Evolutionary conservation across 1,140 invertebrate species (phyloP), one percentile per base, ranked within the genome.

Genomic region (Zaprionus capensis): DNA sequence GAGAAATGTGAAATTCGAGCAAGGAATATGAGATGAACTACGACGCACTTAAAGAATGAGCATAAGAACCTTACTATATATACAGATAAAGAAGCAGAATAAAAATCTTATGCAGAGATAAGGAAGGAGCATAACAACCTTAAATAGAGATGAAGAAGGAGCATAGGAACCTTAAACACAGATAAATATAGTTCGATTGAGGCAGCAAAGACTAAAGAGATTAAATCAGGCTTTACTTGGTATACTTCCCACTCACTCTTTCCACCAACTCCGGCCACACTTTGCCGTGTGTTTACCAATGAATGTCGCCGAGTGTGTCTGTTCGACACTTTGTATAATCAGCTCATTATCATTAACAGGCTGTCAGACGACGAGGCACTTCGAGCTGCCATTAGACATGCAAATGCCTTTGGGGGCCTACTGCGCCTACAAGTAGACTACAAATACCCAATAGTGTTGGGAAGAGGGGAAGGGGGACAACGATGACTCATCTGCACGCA

Each of bases 301-400:
- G 26, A 28, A 28, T 56, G 17, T 56, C 15, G 1, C 26, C 3
- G 28, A 31, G 28, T 20, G 11, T 58, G 15, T 58, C 24, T 34
- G n/a, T n/a, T 22, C 57, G 53, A 67, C 65, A 57, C 51, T 75
- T 64, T 64, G 73, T 71, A 76, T 76, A 76, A 76, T 76, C 61
- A 71, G 59, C 61, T 65, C 68, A 76, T 76, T 71, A 76, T 76
- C 73, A 71, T 76, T 76, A 76, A 38, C 55, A 34, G 68, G 61
- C 72, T 58, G 41, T 36, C 70, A 66, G 63, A 41, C 36, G 36
- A 9, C 36, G 36, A 15, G 57, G 26, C 38, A 12, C 17, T 31
- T 46, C n/a, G 1, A 12, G 55, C 41, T 57, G 67, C 31, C 36
- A 71, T 76, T 76, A 76, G 68, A 71, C 73, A 76, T 76, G 73